Conservation (phyloP, 2,888 invertebrate genomes). For the Leptogaster cylindrica region DNA sequence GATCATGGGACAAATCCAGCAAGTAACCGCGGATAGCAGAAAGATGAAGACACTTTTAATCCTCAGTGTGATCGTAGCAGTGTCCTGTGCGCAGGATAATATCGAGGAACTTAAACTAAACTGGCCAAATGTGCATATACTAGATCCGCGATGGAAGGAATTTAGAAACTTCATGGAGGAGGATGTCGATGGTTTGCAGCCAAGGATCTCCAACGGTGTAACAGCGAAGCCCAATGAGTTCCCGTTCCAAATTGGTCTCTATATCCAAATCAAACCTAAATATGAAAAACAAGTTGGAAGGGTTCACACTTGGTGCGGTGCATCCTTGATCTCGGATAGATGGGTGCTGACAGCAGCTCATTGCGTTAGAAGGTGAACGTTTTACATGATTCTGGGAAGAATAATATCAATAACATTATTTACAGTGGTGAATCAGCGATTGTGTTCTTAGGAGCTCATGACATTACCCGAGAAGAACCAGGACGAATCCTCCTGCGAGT, state of each 20-base stretch:
- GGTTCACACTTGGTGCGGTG: conserved; percentile 53
- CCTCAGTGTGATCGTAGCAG: neutral
- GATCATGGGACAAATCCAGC: too few species aligned
- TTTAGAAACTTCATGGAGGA: too few species aligned
- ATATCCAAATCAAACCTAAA: neutral
- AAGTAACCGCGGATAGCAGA: neutral
- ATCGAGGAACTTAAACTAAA: conserved; percentile 6
- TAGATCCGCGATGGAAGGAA: too few species aligned
- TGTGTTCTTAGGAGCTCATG: conserved; percentile 59
- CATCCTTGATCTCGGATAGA: conserved; percentile 53
- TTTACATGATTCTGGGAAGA: neutral
- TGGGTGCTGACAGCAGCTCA: conserved; percentile 58
- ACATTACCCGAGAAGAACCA: conserved; percentile 56
- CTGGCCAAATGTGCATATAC: neutral
- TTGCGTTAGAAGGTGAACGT: conserved; percentile 53
- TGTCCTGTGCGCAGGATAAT: conserved; percentile 7
- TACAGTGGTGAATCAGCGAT: conserved; percentile 56
- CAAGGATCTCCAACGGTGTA: conserved; percentile 42
- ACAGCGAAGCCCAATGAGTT: conserved; percentile 50
- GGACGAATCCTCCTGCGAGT: conserved; percentile 60
- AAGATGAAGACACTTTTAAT: conserved; percentile 3
- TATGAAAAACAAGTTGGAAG: conserved; percentile 49
- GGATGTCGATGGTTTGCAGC: too few species aligned
- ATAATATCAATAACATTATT: neutral
- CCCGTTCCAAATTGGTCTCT: conserved; percentile 55